Evolutionary conservation across 2,797 vertebrate genomes (phyloP), one percentile per base, ranked within the genome.

Genomic region (Pagetopsis macropterus): DNA sequence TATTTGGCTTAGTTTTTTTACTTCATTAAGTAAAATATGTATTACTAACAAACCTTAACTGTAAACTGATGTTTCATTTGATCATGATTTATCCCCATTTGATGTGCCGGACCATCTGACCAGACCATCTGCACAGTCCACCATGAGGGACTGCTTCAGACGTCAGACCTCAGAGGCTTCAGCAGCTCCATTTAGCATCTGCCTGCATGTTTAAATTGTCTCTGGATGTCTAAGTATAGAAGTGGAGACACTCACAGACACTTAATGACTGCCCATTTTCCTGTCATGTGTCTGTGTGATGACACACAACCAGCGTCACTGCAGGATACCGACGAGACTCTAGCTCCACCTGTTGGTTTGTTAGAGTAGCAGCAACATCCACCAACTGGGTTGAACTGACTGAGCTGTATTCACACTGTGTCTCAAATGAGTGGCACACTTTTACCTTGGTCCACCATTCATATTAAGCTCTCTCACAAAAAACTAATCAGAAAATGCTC

Each of bases 171-270:
- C 40, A 31, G 12, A 45, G 21, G 54, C 57, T 75, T 37, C 57
- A 63, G 49, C 33, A 60, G 45, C 54, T 78, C 54, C 50, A 72
- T 78, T 75, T 70, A 58, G 52, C 59, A 72, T 41, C 77, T 70
- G 54, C 54, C 73, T 43, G 54, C 33, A 54, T 23, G 41, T 51
- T 62, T 37, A 54, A 70, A 65, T 43, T 37, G 50, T 41, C 9
- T 49, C 55, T 59, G 55, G 43, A 15, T 41, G 49, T 9, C 45
- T 21, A 58, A 71, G 21, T 66, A 49, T 40, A 67, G 55, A 43
- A 41, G 50, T 21, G 51, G 12, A 66, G 58, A 49, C 55, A 23
- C 23, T 41, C 19, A 61, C 16, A 82, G n/a, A 54, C 16, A 55
- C 62, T 23, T 23, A 23, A 23, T 23, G 23, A 23, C 23, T 75